These are phyloP conservation scores for Clavelina lepadiformis DNA, from an alignment of 23 tunicate species.

Conservation along the genomic window DNA sequence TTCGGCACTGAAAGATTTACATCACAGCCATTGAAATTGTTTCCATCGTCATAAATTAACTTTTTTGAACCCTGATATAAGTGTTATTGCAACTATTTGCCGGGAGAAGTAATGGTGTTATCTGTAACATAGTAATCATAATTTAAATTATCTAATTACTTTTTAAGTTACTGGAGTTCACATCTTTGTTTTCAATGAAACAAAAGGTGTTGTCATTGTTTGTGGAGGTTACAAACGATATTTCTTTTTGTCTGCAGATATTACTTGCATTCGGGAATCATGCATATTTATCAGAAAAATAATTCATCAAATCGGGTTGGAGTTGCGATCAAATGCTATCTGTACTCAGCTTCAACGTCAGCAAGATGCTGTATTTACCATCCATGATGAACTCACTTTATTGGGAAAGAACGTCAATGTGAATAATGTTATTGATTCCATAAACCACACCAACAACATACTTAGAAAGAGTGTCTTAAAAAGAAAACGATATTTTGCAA, in stretches of 20 bases:
- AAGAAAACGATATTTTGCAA: constrained; percentile 1
- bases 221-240: no score
- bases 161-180: no score
- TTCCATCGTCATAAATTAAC: no score
- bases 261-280: constrained; percentile 47
- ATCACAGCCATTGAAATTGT: no score
- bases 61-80: no score
- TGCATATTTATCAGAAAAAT: constrained; percentile 46
- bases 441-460: not conserved
- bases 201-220: no score
- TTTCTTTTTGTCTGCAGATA: constrained; percentile 30
- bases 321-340: constrained; percentile 49
- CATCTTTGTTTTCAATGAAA: no score
- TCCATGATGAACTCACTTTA: constrained; percentile 31
- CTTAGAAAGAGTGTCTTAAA: constrained; percentile 6
- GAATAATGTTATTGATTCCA: constrained; percentile 26
- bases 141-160: no score
- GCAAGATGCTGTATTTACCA: constrained; percentile 29
- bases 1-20: no score
- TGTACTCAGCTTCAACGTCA: constrained; percentile 59
- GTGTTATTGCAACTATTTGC: no score
- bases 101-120: no score
- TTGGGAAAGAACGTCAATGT: constrained; percentile 16
- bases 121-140: no score
- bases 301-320: constrained; percentile 55